phyloP scores from a whole-genome alignment of 2,888 invertebrate species.

The Tipula vernalis region DNA sequence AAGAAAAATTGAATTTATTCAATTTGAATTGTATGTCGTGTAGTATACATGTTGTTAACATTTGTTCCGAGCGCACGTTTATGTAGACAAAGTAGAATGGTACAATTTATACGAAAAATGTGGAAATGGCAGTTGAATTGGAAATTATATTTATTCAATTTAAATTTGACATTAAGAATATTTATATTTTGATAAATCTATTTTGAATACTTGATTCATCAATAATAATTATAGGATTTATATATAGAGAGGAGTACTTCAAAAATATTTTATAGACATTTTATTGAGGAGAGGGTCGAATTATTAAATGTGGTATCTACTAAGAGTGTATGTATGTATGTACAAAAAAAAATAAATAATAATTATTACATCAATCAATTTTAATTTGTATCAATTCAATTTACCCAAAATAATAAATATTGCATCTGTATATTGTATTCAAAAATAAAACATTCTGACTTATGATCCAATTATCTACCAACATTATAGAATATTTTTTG shows the following conservation, averaged over 20 bases:
- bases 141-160: background rate
- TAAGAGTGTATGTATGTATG: background rate
- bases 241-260: background rate
- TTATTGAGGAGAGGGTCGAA: background rate
- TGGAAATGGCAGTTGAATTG: background rate
- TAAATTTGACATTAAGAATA: background rate
- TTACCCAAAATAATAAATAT: background rate
- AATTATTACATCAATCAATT: background rate
- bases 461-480: background rate
- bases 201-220: background rate
- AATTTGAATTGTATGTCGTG: background rate
- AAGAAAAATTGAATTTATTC: background rate
- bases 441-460: background rate
- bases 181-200: background rate
- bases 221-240: background rate
- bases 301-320: background rate
- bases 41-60: background rate
- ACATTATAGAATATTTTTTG: background rate
- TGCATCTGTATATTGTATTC: background rate
- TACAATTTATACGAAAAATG: background rate
- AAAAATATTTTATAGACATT: background rate
- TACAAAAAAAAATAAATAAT: background rate
- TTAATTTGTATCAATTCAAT: constrained; percentile 4
- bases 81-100: background rate
- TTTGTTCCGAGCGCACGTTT: background rate